phyloP scores from a whole-genome alignment of 2,888 invertebrate species.

The Nasonovia ribisnigri region DNA sequence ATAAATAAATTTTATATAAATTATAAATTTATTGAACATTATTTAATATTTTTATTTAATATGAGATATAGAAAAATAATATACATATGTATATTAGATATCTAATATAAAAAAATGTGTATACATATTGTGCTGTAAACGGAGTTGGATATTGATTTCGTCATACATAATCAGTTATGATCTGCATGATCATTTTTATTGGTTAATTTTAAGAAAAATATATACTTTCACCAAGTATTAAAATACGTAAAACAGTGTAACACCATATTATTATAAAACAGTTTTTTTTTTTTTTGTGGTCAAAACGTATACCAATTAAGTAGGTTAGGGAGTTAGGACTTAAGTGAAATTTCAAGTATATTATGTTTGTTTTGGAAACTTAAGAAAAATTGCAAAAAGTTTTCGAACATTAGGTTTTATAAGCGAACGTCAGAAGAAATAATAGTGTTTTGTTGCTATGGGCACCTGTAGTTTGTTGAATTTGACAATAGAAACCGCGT shows the following conservation, averaged over 20 bases:
- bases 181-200: too few relatives aligned
- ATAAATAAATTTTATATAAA: background rate
- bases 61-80: background rate
- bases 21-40: background rate
- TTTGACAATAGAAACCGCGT: slow-evolving; percentile 1
- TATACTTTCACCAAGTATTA: background rate
- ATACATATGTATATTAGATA: too few relatives aligned
- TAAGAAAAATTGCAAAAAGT: slow-evolving; percentile 26
- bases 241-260: background rate
- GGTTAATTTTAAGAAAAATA: background rate
- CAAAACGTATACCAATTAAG: background rate
- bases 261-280: background rate
- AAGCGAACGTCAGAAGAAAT: background rate
- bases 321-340: background rate
- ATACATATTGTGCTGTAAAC: background rate
- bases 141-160: background rate
- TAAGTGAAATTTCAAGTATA: background rate
- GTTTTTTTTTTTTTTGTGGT: background rate
- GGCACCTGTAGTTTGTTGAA: slow-evolving; percentile 46
- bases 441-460: slow-evolving; percentile 37
- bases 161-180: background rate
- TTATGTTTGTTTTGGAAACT: background rate
- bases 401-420: slow-evolving; percentile 10
- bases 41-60: background rate
- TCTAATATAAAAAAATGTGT: too few relatives aligned